These are phyloP conservation scores for Pseudomyrmex gracilis DNA, from an alignment of 1,140 invertebrate species.

Conservation along the genomic window DNA sequence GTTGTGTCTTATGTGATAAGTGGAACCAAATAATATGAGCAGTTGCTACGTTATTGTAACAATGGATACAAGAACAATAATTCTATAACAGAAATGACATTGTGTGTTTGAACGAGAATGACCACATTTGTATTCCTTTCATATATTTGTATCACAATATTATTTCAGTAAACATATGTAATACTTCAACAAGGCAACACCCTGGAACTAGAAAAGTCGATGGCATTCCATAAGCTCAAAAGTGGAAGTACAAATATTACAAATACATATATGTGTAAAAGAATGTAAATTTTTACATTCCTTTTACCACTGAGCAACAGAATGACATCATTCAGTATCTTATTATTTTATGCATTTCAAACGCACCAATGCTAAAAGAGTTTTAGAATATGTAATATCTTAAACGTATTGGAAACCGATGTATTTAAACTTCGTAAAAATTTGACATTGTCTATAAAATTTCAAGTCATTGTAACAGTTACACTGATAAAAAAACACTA, in stretches of 20 bases:
- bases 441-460: too few species aligned
- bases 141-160: slow-evolving; percentile 45
- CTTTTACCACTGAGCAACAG: background rate
- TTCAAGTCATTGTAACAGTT: too few species aligned
- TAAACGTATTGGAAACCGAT: background rate
- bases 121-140: background rate
- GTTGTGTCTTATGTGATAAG: background rate
- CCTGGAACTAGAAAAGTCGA: slow-evolving; percentile 5
- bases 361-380: slow-evolving; percentile 25
- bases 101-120: background rate
- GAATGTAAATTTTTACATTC: too few species aligned
- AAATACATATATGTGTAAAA: background rate
- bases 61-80: slow-evolving; percentile 36
- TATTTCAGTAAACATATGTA: slow-evolving; percentile 14
- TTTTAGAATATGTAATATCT: slow-evolving; percentile 11
- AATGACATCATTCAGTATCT: background rate
- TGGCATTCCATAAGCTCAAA: background rate
- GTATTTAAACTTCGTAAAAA: too few species aligned
- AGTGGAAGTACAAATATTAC: slow-evolving; percentile 1
- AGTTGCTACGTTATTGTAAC: background rate
- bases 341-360: slow-evolving; percentile 14
- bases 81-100: slow-evolving; percentile 48
- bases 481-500: too few species aligned
- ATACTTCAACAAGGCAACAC: slow-evolving; percentile 3
- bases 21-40: background rate